phyloP scores from a whole-genome alignment of 2,797 vertebrate genomes.

The Synanceia verrucosa region DNA sequence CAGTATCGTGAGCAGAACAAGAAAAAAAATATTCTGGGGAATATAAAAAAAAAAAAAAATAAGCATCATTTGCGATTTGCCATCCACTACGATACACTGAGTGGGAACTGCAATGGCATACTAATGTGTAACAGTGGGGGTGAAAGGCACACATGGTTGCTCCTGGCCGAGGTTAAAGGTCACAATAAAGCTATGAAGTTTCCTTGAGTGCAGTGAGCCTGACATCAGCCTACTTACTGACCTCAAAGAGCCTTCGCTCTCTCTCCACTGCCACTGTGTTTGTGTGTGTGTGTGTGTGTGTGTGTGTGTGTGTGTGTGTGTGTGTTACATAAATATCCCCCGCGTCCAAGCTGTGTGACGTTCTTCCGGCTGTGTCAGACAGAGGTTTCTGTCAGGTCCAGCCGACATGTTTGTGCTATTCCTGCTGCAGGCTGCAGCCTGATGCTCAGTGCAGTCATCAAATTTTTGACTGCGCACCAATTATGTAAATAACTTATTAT shows the following conservation, averaged over 20 bases:
- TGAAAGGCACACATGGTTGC: neutral
- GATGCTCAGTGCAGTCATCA: neutral
- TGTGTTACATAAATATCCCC: slow-evolving; percentile 64
- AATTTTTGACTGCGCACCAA: neutral
- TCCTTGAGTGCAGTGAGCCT: slow-evolving; percentile 33
- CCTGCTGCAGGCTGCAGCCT: neutral
- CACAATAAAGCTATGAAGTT: slow-evolving; percentile 23
- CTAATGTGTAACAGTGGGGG: neutral
- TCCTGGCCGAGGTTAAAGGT: slow-evolving; percentile 17
- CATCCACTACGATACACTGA: neutral
- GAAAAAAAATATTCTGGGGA: neutral
- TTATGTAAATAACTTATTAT: neutral
- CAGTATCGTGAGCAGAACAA: no score
- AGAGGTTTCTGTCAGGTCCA: slow-evolving; percentile 25
- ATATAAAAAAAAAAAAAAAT: neutral
- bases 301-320: neutral
- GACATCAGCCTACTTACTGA: slow-evolving; percentile 56
- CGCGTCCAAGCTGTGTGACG: slow-evolving; percentile 45
- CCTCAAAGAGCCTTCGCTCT: slow-evolving; percentile 49
- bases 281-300: slow-evolving; percentile 1
- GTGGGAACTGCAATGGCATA: neutral
- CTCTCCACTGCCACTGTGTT: slow-evolving; percentile 45
- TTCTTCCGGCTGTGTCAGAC: slow-evolving; percentile 34
- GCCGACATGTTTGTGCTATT: neutral
- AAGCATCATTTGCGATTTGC: no score